phyloP scores from a whole-genome alignment of 2,888 invertebrate species.

The Parochlus steinenii region DNA sequence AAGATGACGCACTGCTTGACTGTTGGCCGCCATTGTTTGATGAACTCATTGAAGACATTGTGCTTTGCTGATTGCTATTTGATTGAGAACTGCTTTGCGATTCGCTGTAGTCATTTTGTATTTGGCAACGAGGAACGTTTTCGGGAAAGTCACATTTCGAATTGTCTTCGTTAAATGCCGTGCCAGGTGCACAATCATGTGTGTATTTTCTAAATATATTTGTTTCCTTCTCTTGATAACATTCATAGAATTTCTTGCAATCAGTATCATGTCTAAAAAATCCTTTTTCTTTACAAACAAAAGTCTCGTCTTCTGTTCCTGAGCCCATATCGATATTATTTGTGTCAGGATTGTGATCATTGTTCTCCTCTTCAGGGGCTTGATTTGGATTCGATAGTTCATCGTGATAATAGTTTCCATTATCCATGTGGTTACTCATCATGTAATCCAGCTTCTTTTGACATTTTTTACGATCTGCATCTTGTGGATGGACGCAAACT shows the following conservation, averaged over 20 bases:
- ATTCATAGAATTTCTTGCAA: constrained; percentile 51
- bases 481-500: constrained; percentile 52
- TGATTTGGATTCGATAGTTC: constrained; percentile 13
- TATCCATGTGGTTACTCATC: no score
- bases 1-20: background rate
- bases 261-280: constrained; percentile 41
- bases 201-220: constrained; percentile 33
- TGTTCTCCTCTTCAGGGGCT: constrained; percentile 5
- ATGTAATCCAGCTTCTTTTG: no score
- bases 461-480: constrained; percentile 52
- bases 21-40: no score
- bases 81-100: constrained; percentile 1
- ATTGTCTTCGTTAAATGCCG: constrained; percentile 38
- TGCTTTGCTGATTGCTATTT: constrained; percentile 1
- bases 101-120: constrained; percentile 13
- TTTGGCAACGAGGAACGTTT: constrained; percentile 35
- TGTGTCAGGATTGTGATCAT: constrained; percentile 14
- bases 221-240: constrained; percentile 37
- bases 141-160: constrained; percentile 37
- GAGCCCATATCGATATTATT: constrained; percentile 3
- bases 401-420: no score
- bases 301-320: constrained; percentile 14
- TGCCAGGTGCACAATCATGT: constrained; percentile 40
- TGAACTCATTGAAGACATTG: no score
- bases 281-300: constrained; percentile 36